phyloP scores from a whole-genome alignment of 2,113 vertebrate species.

The Bagarius yarrelli region DNA sequence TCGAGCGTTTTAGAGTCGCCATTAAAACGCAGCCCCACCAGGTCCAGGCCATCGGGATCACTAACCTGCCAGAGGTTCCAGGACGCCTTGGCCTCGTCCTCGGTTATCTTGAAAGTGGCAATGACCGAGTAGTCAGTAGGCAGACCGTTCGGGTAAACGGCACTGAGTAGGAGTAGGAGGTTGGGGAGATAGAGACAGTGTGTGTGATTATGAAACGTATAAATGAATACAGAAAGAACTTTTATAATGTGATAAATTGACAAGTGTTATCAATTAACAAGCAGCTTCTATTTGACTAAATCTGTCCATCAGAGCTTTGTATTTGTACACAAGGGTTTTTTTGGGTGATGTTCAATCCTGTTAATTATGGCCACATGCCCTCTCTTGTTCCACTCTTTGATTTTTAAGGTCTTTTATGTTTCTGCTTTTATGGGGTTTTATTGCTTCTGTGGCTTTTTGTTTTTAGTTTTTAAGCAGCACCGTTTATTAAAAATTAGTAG shows the following conservation, averaged over 20 bases:
- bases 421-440: neutral
- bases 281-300: neutral
- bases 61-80: slow-evolving; percentile 77
- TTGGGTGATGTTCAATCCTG: neutral
- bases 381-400: neutral
- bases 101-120: slow-evolving; percentile 69
- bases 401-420: slow-evolving; percentile 7
- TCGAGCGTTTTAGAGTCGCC: slow-evolving; percentile 60
- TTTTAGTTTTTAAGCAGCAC: slow-evolving; percentile 31
- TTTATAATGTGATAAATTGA: neutral
- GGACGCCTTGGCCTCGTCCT: slow-evolving; percentile 55
- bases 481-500: slow-evolving; percentile 39
- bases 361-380: slow-evolving; percentile 40
- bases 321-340: slow-evolving; percentile 4
- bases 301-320: slow-evolving; percentile 1
- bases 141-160: slow-evolving; percentile 69
- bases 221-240: neutral
- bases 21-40: slow-evolving; percentile 64
- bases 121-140: slow-evolving; percentile 70
- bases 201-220: neutral
- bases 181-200: neutral
- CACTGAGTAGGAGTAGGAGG: slow-evolving; percentile 47
- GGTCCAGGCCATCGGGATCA: slow-evolving; percentile 61
- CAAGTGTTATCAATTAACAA: neutral
- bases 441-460: slow-evolving; percentile 26